These are phyloP conservation scores for Desmophyllum pertusum DNA, from an alignment of 92 coral and sea anemone species.

Conservation along the genomic window DNA sequence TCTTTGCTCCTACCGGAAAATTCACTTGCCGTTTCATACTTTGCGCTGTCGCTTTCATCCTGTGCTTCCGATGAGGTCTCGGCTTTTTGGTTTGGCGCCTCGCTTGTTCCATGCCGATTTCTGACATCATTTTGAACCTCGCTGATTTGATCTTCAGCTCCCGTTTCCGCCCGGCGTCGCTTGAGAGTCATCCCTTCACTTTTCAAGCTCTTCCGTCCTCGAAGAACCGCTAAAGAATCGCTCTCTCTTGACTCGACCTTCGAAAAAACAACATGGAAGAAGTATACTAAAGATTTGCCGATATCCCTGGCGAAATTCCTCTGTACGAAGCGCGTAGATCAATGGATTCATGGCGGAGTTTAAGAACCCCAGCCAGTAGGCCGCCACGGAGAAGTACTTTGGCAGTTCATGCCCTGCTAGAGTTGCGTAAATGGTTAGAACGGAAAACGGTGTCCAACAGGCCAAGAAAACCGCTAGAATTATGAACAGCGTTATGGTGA, in stretches of 20 bases:
- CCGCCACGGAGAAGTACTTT: conserved; percentile 50
- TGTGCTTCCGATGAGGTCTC: not conserved
- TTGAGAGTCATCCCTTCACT: conserved; percentile 12
- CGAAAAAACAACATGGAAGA: conserved; percentile 48
- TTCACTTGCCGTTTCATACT: not conserved
- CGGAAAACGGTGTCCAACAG: conserved; percentile 71
- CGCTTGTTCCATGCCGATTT: not conserved
- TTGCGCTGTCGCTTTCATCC: not conserved
- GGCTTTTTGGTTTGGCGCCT: not conserved
- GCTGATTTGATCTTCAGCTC: not conserved
- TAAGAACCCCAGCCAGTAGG: conserved; percentile 68
- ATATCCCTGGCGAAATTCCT: conserved; percentile 61
- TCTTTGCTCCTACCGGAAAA: not conserved
- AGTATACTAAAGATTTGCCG: conserved; percentile 56
- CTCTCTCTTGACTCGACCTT: not conserved
- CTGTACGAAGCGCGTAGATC: conserved; percentile 58
- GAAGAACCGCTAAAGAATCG: conserved; percentile 27
- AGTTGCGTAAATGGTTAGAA: conserved; percentile 54
- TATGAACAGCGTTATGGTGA: conserved; percentile 57
- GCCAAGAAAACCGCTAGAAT: conserved; percentile 59
- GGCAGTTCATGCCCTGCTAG: conserved; percentile 50
- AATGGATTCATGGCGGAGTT: conserved; percentile 68
- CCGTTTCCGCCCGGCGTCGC: not conserved
- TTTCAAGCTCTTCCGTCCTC: conserved; percentile 36
- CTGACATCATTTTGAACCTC: not conserved